Conservation (phyloP, 2,888 invertebrate genomes). For the Cephus runcator region DNA sequence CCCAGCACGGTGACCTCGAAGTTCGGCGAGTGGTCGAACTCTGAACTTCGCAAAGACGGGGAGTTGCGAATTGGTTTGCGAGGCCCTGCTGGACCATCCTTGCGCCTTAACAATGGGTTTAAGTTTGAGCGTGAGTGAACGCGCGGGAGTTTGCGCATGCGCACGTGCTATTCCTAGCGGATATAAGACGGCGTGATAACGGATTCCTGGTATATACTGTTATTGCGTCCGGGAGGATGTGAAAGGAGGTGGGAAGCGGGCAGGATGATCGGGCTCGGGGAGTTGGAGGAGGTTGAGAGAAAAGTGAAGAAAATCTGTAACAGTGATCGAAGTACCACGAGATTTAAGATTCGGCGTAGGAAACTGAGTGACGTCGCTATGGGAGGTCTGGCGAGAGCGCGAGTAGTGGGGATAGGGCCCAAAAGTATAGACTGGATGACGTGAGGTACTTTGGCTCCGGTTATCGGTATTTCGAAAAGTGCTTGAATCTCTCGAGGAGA, state of each 20-base stretch:
- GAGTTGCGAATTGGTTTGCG: neutral
- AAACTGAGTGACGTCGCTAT: neutral
- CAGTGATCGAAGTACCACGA: neutral
- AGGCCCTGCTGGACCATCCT: neutral
- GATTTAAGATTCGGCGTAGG: neutral
- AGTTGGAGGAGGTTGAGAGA: slow-evolving; percentile 21
- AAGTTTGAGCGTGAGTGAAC: neutral
- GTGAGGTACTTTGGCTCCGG: neutral
- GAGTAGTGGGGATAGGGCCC: neutral
- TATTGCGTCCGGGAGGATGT: slow-evolving; percentile 51
- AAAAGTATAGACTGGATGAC: neutral
- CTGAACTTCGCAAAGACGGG: neutral
- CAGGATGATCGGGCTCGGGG: slow-evolving; percentile 45
- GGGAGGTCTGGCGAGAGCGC: neutral
- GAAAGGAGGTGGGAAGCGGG: slow-evolving; percentile 26
- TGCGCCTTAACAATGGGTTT: neutral
- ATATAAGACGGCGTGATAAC: slow-evolving; percentile 44
- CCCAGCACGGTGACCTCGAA: neutral
- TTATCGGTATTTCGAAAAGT: neutral
- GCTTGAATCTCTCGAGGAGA: neutral
- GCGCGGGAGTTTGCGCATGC: neutral
- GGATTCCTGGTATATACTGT: slow-evolving; percentile 60
- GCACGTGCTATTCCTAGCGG: neutral
- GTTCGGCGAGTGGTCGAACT: neutral
- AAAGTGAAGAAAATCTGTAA: neutral